phyloP scores from a whole-genome alignment of 1,140 invertebrate species.

The Galleria mellonella region DNA sequence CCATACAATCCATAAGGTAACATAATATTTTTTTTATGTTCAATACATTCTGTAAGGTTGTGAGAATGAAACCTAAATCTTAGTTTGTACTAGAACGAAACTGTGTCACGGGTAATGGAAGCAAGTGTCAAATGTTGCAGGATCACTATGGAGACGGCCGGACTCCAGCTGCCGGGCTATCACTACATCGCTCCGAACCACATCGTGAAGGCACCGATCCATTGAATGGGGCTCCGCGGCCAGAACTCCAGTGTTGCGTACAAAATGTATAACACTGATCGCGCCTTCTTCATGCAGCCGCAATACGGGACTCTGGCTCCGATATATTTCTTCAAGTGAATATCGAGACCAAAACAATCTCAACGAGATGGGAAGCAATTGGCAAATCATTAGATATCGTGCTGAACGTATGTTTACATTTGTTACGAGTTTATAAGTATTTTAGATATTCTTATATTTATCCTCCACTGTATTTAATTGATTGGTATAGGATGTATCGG shows the following conservation, averaged over 20 bases:
- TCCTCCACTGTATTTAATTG: conserved; percentile 64
- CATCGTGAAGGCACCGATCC: conserved; percentile 92
- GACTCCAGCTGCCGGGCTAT: conserved; percentile 90
- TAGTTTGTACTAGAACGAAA: background rate
- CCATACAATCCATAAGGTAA: background rate
- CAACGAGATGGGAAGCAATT: conserved; percentile 39
- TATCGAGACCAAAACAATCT: conserved; percentile 38
- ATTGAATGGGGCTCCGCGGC: conserved; percentile 78
- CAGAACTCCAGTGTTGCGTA: conserved; percentile 35
- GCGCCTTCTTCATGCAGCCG: conserved; percentile 30
- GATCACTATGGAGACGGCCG: conserved; percentile 94
- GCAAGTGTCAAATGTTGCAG: conserved; percentile 71
- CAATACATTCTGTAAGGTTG: background rate
- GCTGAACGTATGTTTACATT: conserved; percentile 72
- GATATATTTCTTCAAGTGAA: conserved; percentile 57
- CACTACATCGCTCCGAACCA: conserved; percentile 94
- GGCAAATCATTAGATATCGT: conserved; percentile 38
- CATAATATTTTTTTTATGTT: too few species aligned
- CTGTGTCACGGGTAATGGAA: conserved; percentile 30
- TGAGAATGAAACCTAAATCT: background rate
- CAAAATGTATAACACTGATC: conserved; percentile 30
- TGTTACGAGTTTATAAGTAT: conserved; percentile 75
- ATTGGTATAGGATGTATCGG: conserved; percentile 37
- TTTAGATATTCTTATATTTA: conserved; percentile 76
- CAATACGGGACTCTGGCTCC: conserved; percentile 50